A percentile compares a stretch with the other conserved stretches of the same genome.
Conservation (phyloP, 2,888 invertebrate species). For the Clanis bilineata region DNA sequence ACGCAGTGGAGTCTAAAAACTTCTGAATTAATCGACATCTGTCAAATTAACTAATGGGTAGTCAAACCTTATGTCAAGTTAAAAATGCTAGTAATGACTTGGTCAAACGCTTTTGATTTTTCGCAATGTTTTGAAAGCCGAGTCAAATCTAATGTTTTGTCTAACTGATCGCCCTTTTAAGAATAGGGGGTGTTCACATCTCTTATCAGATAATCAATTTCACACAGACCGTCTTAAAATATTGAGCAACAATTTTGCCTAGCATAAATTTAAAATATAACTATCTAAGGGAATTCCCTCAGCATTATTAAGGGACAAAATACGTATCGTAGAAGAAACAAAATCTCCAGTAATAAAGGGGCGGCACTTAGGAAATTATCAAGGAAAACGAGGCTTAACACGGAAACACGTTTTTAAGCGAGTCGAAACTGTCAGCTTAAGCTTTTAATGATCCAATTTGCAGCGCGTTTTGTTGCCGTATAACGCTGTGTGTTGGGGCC, state of each 20-base stretch:
- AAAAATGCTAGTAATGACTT: too few species aligned
- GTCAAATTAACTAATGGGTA: too few species aligned
- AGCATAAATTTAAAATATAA: not conserved
- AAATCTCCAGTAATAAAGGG: constrained; percentile 16
- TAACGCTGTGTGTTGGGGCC: constrained; percentile 38
- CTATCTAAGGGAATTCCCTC: not conserved
- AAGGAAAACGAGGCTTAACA: constrained; percentile 36
- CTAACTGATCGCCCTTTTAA: too few species aligned
- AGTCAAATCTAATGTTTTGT: too few species aligned
- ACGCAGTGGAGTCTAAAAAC: too few species aligned
- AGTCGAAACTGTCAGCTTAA: constrained; percentile 60
- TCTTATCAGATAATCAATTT: too few species aligned
- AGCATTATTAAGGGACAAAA: constrained; percentile 3
- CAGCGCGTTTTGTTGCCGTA: constrained; percentile 47
- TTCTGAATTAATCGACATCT: too few species aligned
- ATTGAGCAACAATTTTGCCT: not conserved
- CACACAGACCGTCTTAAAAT: not conserved
- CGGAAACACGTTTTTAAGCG: constrained; percentile 53
- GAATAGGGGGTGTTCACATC: too few species aligned
- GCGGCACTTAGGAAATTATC: constrained; percentile 31
- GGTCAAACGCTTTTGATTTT: too few species aligned
- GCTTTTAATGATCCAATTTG: constrained; percentile 67
- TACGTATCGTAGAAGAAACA: constrained; percentile 9
- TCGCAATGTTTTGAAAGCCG: too few species aligned
- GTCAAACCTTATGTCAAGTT: too few species aligned